These are phyloP conservation scores for Brachionichthys hirsutus DNA, from an alignment of 2,113 vertebrate genomes.

Conservation along the genomic window DNA sequence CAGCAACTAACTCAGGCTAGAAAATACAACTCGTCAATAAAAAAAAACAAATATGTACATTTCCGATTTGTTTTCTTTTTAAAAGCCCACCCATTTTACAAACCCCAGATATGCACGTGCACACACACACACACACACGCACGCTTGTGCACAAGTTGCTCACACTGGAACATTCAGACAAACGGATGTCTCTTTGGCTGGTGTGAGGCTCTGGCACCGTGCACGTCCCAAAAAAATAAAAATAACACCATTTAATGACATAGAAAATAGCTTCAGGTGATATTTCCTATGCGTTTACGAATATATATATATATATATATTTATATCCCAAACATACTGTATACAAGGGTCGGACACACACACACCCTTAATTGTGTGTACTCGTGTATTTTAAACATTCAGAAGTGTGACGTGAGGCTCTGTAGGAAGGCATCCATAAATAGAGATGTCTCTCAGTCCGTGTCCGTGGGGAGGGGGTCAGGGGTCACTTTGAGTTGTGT, in stretches of 20 bases:
- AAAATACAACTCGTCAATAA: conserved; percentile 63
- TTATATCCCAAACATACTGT: conserved; percentile 56
- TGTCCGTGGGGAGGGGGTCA: conserved; percentile 72
- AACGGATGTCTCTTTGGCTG: conserved; percentile 79
- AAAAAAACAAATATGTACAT: conserved; percentile 77
- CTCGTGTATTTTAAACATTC: conserved; percentile 52
- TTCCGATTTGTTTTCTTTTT: conserved; percentile 39
- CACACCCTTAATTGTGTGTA: conserved; percentile 50
- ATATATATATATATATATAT: conserved; percentile 61
- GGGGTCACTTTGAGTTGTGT: conserved; percentile 89
- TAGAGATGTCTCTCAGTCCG: conserved; percentile 82
- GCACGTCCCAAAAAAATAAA: conserved; percentile 52
- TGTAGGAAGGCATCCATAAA: conserved; percentile 97
- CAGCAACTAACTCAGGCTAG: conserved; percentile 70
- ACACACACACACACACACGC: conserved; percentile 11
- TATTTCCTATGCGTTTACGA: conserved; percentile 59
- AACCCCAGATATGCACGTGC: conserved; percentile 40
- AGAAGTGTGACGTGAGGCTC: conserved; percentile 55
- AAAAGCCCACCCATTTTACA: conserved; percentile 47
- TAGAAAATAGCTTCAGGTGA: conserved; percentile 63
- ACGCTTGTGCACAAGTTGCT: conserved; percentile 43
- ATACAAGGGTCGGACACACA: conserved; percentile 56
- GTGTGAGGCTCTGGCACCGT: conserved; percentile 72
- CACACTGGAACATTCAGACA: conserved; percentile 70
- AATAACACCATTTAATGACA: conserved; percentile 64